Percentiles rank a stretch among this genome's conserved stretches.
These are phyloP conservation scores for Anoplius nigerrimus DNA, from an alignment of 2,888 invertebrate species.

Conservation along the genomic window DNA sequence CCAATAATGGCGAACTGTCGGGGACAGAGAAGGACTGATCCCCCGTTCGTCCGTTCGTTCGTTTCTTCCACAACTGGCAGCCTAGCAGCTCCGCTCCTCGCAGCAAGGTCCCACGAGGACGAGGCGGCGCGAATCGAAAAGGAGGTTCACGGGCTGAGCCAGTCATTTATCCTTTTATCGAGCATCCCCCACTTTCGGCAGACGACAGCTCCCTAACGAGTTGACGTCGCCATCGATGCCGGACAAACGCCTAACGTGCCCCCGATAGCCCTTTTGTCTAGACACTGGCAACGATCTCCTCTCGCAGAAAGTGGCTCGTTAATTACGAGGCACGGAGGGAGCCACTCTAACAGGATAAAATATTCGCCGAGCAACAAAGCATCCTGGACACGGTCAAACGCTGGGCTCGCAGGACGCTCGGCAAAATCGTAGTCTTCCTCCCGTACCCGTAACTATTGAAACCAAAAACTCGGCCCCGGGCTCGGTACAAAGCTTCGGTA, in stretches of 20 bases:
- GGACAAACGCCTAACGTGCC: too few relatives aligned
- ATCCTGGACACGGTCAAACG: neutral
- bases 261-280: too few relatives aligned
- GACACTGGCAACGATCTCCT: too few relatives aligned
- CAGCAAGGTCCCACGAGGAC: slow-evolving; percentile 56
- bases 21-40: slow-evolving; percentile 40
- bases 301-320: too few relatives aligned
- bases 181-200: slow-evolving; percentile 18
- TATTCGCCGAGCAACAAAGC: neutral
- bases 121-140: slow-evolving; percentile 27
- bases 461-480: too few relatives aligned
- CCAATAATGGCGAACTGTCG: slow-evolving; percentile 63
- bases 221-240: neutral
- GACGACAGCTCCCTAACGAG: slow-evolving; percentile 19
- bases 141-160: slow-evolving; percentile 44
- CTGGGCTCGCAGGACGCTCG: neutral
- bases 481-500: too few relatives aligned
- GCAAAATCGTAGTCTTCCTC: neutral
- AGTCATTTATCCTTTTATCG: slow-evolving; percentile 59
- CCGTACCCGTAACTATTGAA: too few relatives aligned
- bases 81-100: slow-evolving; percentile 16
- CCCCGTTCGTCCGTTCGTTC: slow-evolving; percentile 40
- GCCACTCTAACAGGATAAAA: neutral
- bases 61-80: slow-evolving; percentile 44
- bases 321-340: too few relatives aligned